Conservation (phyloP, 2,113 vertebrate genomes). For the Perognathus longimembris region DNA sequence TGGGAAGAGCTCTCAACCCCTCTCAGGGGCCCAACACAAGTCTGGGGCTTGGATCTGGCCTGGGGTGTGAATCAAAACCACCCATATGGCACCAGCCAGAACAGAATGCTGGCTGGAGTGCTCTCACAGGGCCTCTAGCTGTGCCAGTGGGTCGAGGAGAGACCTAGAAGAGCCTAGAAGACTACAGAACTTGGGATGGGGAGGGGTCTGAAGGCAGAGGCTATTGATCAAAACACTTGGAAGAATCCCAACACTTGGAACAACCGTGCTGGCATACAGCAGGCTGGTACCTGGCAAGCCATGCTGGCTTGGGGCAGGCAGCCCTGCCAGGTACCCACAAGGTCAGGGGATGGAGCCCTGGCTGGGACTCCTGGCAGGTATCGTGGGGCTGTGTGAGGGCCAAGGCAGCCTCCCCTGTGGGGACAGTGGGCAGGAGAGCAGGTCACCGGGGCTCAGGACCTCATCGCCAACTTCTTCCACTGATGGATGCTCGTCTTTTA, state of each 20-base stretch:
- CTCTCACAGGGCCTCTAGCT: not conserved
- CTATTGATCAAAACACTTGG: not conserved
- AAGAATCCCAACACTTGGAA: not conserved
- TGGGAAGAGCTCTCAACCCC: not conserved
- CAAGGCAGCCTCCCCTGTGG: slow-evolving; percentile 13
- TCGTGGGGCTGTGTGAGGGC: not conserved
- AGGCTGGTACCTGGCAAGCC: not conserved
- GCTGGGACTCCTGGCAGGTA: slow-evolving; percentile 44
- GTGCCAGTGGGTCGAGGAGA: not conserved
- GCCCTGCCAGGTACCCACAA: slow-evolving; percentile 48
- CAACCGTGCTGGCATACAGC: not conserved
- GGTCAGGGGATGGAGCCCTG: not conserved
- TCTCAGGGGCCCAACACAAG: slow-evolving; percentile 28
- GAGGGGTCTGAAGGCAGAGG: not conserved
- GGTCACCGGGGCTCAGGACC: slow-evolving; percentile 55
- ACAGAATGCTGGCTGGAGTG: not conserved
- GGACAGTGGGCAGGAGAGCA: not conserved
- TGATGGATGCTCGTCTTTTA: slow-evolving; percentile 74
- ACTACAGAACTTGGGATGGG: not conserved
- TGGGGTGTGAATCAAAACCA: slow-evolving; percentile 57
- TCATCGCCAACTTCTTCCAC: slow-evolving; percentile 30
- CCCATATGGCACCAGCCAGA: slow-evolving; percentile 46
- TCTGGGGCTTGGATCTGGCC: slow-evolving; percentile 22
- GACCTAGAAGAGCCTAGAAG: not conserved
- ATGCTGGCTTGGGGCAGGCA: not conserved